These are phyloP conservation scores for Pachliopta kotzebuea DNA, from an alignment of 2,888 invertebrate genomes.

Conservation along the genomic window DNA sequence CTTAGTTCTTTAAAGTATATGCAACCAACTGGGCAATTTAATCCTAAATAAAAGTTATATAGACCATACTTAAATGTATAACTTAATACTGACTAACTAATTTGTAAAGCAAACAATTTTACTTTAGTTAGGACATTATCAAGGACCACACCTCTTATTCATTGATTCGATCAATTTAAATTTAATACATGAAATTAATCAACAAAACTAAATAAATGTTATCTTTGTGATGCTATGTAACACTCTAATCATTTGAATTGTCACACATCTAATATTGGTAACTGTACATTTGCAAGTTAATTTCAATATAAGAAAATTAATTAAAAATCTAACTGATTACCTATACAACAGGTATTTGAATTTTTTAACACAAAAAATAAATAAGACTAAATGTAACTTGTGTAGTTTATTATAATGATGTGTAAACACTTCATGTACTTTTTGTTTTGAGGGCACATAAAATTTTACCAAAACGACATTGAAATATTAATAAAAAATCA, in stretches of 20 bases:
- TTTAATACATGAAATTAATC: not conserved
- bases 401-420: not conserved
- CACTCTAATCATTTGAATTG: constrained; percentile 3
- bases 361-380: no score
- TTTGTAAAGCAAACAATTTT: constrained; percentile 27
- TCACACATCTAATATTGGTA: constrained; percentile 6
- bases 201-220: constrained; percentile 2
- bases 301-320: not conserved
- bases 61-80: constrained; percentile 32
- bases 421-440: not conserved
- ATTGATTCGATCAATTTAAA: not conserved
- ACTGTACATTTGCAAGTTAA: constrained; percentile 17
- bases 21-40: constrained; percentile 51
- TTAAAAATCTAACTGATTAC: not conserved
- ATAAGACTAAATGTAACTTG: no score
- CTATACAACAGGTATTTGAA: no score
- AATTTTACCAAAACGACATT: not conserved
- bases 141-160: not conserved
- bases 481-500: not conserved
- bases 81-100: constrained; percentile 27
- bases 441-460: not conserved
- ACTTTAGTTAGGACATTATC: constrained; percentile 17
- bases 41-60: constrained; percentile 38
- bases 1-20: constrained; percentile 55
- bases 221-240: constrained; percentile 19